Base-by-base conservation (phyloP, 2,797 vertebrate genomes). In the Tangara arthus region DNA sequence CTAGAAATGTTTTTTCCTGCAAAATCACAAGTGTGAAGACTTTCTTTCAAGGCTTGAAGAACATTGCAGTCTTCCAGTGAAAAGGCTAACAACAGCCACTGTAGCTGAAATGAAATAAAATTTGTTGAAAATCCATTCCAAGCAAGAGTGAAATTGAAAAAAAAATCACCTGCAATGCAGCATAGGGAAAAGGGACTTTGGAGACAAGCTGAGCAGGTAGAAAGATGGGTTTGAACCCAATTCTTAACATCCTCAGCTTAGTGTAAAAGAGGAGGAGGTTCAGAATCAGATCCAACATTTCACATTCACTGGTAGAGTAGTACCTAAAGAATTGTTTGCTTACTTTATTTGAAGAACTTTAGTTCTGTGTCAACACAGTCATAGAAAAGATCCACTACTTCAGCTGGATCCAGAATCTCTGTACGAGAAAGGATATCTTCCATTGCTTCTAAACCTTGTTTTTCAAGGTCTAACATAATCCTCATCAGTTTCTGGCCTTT, bases 331-430 rank as follows among this genome's bases (percentile, higher is more conserved):
- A 95, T 23, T 47, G 35, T 77, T 70, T 20, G 94, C 97, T 97
- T 96, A 98, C 97, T 97, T 98, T 97, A 98, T 95, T 98, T 98
- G 97, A 98, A 98, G 98, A 98, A 98, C 91, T 98, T 98, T 49
- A 98, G 97, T 97, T 98, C 98, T 71, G 98, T 98, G 93, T 98
- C 98, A 63, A 98, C 98, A 94, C 98, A 98, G 95, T 98, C 98
- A 96, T 98, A 98, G 97, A 98, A 98, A 96, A 98, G 98, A 88
- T 98, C 98, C 72, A 96, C 98, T 89, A 98, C 97, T 97, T 98
- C 98, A 3, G 95, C 88, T 53, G 98, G 97, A 95, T 98, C 97
- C 66, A 96, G 95, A 87, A 97, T 93, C 18, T 95, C 96, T 15
- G 97, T 94, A 82, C 97, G 96, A 87, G 91, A 97, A 80, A 98